phyloP scores from a whole-genome alignment of 2,797 vertebrate species.

The Brachyalestes nurse region DNA sequence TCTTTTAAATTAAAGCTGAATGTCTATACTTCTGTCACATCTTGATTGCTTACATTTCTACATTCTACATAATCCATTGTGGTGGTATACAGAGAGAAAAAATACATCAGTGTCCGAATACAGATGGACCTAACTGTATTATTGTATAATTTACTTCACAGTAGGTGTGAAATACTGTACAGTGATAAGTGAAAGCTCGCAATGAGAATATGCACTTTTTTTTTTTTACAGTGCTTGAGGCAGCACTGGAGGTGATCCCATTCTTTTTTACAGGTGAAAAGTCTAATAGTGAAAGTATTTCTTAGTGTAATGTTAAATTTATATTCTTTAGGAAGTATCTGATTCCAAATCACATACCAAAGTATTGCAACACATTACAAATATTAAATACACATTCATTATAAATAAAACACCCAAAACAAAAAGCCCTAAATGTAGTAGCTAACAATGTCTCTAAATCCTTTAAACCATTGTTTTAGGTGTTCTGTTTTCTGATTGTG shows the following conservation, averaged over 20 bases:
- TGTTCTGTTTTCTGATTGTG: neutral
- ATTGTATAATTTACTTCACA: neutral
- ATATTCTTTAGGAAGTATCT: neutral
- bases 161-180: neutral
- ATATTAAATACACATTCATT: too few species aligned
- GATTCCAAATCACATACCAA: neutral
- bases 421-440: neutral
- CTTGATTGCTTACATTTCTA: too few species aligned
- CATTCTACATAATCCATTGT: too few species aligned
- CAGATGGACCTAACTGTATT: too few species aligned
- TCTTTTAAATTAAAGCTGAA: too few species aligned
- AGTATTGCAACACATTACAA: neutral
- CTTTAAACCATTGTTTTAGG: neutral
- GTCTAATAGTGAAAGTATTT: neutral
- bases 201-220: neutral
- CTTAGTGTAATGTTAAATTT: neutral
- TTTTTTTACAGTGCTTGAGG: slow-evolving; percentile 1
- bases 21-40: too few species aligned
- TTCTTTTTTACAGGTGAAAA: neutral
- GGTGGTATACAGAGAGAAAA: too few species aligned
- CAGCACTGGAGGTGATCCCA: neutral
- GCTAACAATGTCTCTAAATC: neutral
- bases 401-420: neutral
- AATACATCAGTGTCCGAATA: too few species aligned
- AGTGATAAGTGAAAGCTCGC: slow-evolving; percentile 5